Base-by-base conservation (phyloP, 1,140 invertebrate species). In the Hylyphantes graminicola region DNA sequence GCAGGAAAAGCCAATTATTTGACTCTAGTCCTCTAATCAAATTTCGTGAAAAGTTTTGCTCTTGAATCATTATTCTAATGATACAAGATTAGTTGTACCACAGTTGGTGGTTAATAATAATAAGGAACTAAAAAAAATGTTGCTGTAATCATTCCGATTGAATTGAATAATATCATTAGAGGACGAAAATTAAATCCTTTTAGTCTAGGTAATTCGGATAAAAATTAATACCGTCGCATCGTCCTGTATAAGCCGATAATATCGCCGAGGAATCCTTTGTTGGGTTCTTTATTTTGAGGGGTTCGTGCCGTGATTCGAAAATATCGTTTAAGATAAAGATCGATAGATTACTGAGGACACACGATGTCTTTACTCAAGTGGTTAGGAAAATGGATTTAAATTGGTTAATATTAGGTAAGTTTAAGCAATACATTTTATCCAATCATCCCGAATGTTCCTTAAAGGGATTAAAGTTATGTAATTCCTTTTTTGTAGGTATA, bases 1-100 rank as follows among this genome's bases (percentile, higher is more conserved):
- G 55, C 21, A 76, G 57, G 57, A 76, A 76, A 76, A 76, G 74
- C 74, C 74, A 76, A 76, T 76, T 76, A 76, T 76, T 76, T 76
- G 74, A 76, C 74, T 76, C 57, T 64, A 64, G 57, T 61, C 17
- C 59, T 13, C 59, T 76, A 76, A 76, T 64, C 74, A 76, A 76
- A 76, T 76, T 76, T 76, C 15, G 74, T 64, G 74, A 76, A 64
- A 76, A 76, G 74, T 76, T 76, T 76, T 76, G 74, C 48, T 64
- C 59, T 64, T 76, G 59, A 76, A 64, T 64, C 59, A 51, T 53
- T 76, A 64, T 76, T 76, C 74, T 76, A 76, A 76, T 76, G 74
- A 76, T 76, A 76, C 59, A 19, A 53, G 35, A 35, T 64, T 76
- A 76, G 61, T 76, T 63, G 57, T 63, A n/a, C 59, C 59, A 48